These are phyloP conservation scores for Orius insidiosus DNA, from an alignment of 1,140 invertebrate species.

Conservation along the genomic window DNA sequence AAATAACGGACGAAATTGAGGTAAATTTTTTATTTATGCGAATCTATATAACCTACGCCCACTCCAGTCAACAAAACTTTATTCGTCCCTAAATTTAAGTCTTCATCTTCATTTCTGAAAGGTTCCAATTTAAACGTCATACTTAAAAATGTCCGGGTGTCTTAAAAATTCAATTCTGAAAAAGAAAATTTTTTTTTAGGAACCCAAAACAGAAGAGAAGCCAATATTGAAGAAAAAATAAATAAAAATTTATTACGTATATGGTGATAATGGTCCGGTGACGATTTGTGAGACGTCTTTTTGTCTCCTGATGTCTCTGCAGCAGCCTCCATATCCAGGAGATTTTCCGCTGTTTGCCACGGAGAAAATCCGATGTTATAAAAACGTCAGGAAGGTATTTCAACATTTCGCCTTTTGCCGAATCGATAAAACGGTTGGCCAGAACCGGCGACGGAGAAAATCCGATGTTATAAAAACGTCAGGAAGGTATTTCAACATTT, in stretches of 20 bases:
- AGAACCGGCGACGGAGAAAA: conserved; percentile 79
- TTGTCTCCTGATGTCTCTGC: conserved; percentile 82
- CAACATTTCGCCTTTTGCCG: conserved; percentile 76
- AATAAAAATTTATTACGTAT: conserved; percentile 32
- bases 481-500: conserved; percentile 78
- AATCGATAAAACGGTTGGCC: conserved; percentile 79
- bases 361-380: conserved; percentile 77
- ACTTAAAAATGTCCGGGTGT: conserved; percentile 76
- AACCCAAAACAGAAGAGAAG: conserved; percentile 15
- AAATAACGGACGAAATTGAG: neutral
- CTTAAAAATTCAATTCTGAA: conserved; percentile 77
- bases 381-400: conserved; percentile 92
- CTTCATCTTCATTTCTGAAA: conserved; percentile 32
- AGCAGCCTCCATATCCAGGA: conserved; percentile 75
- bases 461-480: conserved; percentile 93
- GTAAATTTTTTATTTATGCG: conserved; percentile 33
- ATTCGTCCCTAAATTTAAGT: conserved; percentile 37
- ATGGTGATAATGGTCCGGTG: conserved; percentile 50
- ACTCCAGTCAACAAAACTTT: conserved; percentile 81
- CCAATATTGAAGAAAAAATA: conserved; percentile 14
- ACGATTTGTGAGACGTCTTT: conserved; percentile 88
- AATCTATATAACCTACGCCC: conserved; percentile 74
- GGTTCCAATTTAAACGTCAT: conserved; percentile 82
- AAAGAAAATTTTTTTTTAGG: conserved; percentile 23
- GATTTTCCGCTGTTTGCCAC: conserved; percentile 73